Evolutionary conservation across 2,888 invertebrate genomes (phyloP), one percentile per base, ranked within the genome.

Genomic region (Drosophila fulvimacula): DNA sequence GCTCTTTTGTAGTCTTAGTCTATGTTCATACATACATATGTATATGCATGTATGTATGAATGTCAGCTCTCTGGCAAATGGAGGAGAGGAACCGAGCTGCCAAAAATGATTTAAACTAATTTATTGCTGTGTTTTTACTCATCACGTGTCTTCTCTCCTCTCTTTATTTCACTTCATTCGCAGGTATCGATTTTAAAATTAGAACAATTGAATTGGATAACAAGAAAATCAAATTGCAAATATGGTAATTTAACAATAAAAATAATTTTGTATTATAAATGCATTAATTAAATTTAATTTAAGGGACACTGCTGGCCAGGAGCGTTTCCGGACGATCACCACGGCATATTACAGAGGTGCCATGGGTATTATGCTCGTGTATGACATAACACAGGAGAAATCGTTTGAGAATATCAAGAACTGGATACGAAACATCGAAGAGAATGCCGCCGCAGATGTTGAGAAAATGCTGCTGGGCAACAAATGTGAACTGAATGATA

Each of bases 341-440:
- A 99, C 99, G 69, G 99, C 99, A n/a, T 99, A 99, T 92, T 99
- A 99, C 93, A 95, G 99, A 85, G 99, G 99, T 55, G 99, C 99
- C 46, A 99, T 99, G 99, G 99, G 99, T 71, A 99, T 99, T 83
- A 98, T 99, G 98, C 94, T 99, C 80, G 99, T 99, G 41, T 99
- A 99, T 93, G 99, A 99, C 93, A 99, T 99, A 83, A 99, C 99
- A 88, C 99, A 98, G 93, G 99, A 98, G 92, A 99, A 99, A 93
- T 98, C 98, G 87, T 99, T 99, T 93, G 98, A 99, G 93, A 99
- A 99, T 92, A 99, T 99, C 66, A 98, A 98, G 92, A 99, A 99
- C 93, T 99, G 99, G 99, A 98, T 99, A 82, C 94, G 99, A 90
- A 99, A 99, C 93, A 99, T 99, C 91, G 99, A 99, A 93, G 99